Evolutionary conservation across 2,113 vertebrate species (phyloP), one percentile per base, ranked within the genome.

Genomic region (Tretioscincus oriximinensis): DNA sequence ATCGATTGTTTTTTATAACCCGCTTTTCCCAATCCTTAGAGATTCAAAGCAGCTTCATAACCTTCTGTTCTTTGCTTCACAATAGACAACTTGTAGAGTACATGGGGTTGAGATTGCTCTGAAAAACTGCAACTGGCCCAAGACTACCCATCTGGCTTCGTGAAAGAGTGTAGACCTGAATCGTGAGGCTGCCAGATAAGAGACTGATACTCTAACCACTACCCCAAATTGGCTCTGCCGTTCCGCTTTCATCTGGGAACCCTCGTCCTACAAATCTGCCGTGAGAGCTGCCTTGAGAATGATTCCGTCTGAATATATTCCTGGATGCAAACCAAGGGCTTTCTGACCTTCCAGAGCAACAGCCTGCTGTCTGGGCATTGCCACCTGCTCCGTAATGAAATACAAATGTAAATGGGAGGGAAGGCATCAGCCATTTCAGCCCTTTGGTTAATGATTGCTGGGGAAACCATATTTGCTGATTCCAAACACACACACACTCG

Each of bases 311-410:
- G 14, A n/a, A 73, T 61, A 22, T 66, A 29, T 54, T 47, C 69
- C 54, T 78, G 64, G 82, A 68, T 73, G 49, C 35, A 68, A 61
- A 47, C 24, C 35, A 29, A 35, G 65, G 20, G 35, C 74, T 71
- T 71, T 75, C 22, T 69, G 71, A 79, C 77, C 71, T 63, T 54
- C 18, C 64, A 3, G 49, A 75, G 64, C 77, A 79, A 84, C 64
- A 79, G 71, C 82, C 35, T 68, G 73, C 51, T 70, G 71, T 18
- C 49, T 68, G n/a, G 26, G 72, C 24, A 18, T 1, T 9, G 16
- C 70, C 82, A 84, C 82, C 82, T 84, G 82, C 70, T 79, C 22
- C 41, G 31, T 73, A 79, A 84, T 74, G 70, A 74, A 68, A 68
- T 84, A 54, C 61, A 73, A 74, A 78, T 73, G 76, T 28, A 72